phyloP scores from a whole-genome alignment of 2,113 vertebrate genomes.

The Larimichthys polyactis region DNA sequence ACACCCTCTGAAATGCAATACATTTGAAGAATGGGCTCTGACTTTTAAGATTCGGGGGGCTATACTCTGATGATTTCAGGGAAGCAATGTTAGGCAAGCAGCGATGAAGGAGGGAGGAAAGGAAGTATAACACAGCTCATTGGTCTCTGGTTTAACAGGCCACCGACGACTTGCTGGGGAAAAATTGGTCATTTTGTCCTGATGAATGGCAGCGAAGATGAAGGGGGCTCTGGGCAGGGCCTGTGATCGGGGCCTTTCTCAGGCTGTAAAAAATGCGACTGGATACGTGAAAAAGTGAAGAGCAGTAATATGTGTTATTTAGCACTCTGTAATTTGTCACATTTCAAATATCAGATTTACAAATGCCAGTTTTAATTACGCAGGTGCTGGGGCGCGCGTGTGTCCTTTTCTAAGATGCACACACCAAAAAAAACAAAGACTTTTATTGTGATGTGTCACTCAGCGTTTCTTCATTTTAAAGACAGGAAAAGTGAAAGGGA shows the following conservation, averaged over 20 bases:
- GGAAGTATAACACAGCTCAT: constrained; percentile 49
- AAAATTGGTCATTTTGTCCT: constrained; percentile 64
- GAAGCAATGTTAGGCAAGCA: constrained; percentile 48
- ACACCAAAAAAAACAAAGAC: not conserved
- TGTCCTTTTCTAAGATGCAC: not conserved
- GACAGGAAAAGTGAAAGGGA: not conserved
- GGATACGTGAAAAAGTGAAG: constrained; percentile 20
- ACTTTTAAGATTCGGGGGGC: constrained; percentile 77
- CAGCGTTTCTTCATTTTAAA: not conserved
- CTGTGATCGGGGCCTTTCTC: constrained; percentile 49
- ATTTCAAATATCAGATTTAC: constrained; percentile 15
- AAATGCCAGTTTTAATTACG: constrained; percentile 34
- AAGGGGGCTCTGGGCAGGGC: constrained; percentile 43
- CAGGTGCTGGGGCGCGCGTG: not conserved
- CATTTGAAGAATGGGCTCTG: constrained; percentile 81
- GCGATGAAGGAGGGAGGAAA: constrained; percentile 54
- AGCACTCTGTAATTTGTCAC: constrained; percentile 26
- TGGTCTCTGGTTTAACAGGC: constrained; percentile 69
- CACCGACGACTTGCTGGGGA: constrained; percentile 57
- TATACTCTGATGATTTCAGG: constrained; percentile 63
- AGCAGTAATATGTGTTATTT: constrained; percentile 21
- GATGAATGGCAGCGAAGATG: constrained; percentile 60
- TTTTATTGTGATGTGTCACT: not conserved
- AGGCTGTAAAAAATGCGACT: constrained; percentile 26
- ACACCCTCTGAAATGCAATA: constrained; percentile 80